phyloP scores from a whole-genome alignment of 2,888 invertebrate genomes.

The Limnephilus marmoratus region DNA sequence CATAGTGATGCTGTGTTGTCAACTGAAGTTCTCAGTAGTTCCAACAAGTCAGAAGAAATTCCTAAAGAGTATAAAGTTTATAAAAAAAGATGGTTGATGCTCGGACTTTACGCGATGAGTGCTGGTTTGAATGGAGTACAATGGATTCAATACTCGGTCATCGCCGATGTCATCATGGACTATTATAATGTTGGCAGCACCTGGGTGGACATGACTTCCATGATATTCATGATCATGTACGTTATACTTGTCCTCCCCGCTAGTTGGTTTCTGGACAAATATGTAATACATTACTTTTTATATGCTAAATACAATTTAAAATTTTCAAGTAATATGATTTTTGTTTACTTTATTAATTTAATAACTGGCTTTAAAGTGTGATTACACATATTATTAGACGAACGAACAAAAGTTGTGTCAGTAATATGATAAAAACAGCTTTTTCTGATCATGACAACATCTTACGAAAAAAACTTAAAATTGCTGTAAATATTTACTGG shows the following conservation, averaged over 20 bases:
- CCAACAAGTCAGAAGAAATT: background rate
- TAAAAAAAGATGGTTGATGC: constrained; percentile 89
- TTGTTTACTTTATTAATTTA: no score
- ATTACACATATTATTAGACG: no score
- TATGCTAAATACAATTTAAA: no score
- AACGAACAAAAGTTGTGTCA: no score
- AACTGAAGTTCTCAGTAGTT: background rate
- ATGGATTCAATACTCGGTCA: constrained; percentile 98
- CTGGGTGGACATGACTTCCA: constrained; percentile 96
- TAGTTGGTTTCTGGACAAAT: constrained; percentile 95
- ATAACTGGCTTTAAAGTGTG: no score
- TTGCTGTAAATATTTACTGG: no score
- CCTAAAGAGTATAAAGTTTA: constrained; percentile 82
- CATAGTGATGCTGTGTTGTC: background rate
- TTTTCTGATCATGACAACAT: no score
- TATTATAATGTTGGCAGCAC: constrained; percentile 87
- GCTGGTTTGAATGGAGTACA: constrained; percentile 96
- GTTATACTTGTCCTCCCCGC: constrained; percentile 98
- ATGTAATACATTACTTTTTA: constrained; percentile 78
- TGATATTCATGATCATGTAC: constrained; percentile 98
- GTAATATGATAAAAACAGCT: no score
- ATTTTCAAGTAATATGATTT: no score
- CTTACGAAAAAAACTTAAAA: no score
- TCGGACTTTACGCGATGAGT: constrained; percentile 91
- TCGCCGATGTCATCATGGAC: constrained; percentile 87